These are phyloP conservation scores for Prochilodus magdalenae DNA, from an alignment of 2,113 vertebrate genomes.

Conservation along the genomic window DNA sequence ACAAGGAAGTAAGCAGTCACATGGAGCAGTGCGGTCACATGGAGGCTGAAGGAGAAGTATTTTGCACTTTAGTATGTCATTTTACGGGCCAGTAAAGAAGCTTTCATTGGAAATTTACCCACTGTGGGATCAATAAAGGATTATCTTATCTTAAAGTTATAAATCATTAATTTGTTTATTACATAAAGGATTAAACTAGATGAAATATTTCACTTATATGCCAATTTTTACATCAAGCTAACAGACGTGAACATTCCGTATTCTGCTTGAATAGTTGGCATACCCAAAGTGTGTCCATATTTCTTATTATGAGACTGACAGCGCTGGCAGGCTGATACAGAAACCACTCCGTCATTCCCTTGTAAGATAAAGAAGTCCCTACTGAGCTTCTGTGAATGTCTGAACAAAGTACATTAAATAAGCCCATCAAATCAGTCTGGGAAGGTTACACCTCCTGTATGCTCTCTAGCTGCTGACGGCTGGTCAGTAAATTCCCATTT, in stretches of 20 bases:
- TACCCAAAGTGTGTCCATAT: neutral
- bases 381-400: neutral
- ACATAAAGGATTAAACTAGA: neutral
- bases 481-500: neutral
- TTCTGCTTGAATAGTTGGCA: no score
- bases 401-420: neutral
- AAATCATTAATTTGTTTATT: constrained; percentile 4
- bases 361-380: constrained; percentile 10
- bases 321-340: neutral
- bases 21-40: neutral
- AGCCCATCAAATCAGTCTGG: neutral
- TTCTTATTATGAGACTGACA: neutral
- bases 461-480: neutral
- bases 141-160: no score
- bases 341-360: neutral
- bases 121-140: no score
- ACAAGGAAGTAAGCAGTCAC: no score
- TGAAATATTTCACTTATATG: neutral
- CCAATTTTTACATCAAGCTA: neutral
- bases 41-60: neutral
- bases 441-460: neutral
- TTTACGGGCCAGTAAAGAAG: no score
- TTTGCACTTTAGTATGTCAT: constrained; percentile 8
- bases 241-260: neutral
- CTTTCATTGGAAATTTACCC: no score